Base-by-base conservation (phyloP, 2,113 vertebrate species). In the Brachyistius frenatus region DNA sequence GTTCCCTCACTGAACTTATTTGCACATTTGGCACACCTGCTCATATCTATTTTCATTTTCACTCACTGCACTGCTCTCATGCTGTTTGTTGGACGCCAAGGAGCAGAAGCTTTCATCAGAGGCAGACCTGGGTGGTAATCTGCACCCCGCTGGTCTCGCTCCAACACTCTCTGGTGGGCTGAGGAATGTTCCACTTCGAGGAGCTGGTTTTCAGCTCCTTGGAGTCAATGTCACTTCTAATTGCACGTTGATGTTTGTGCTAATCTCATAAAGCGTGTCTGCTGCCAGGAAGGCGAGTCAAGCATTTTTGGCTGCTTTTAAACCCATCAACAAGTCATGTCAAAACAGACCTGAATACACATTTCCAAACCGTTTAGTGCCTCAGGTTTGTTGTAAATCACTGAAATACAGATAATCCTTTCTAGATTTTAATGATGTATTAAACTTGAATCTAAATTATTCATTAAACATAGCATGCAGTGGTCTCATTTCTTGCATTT, bases 11-110 rank as follows among this genome's bases (percentile, higher is more conserved):
- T 63, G 41, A 82, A 75, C 63, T 73, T 52, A 76, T 89, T 86
- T 89, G 66, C 84, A 83, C 87, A 76, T 74, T 83, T 83, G 88
- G 83, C 89, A 75, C 84, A 92, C 86, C 90, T 88, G 82, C 86
- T 85, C 68, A 2, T 58, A 72, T 81, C 73, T 77, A 11, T 78
- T 85, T 83, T 71, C 65, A 80, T 46, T 44, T 74, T 69, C 2
- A 1, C 58, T 84, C 75, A 7, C 37, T 35, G 35, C 11, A 63
- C 66, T 5, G 70, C 67, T 54, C 82, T 66, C 66, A 41, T 44
- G 75, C 86, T 73, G 88, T 78, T 88, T 64, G 73, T 88, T 84
- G 86, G 82, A 80, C 63, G 39, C 77, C 78, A 65, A 62, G 33
- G 50, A 78, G 89, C 73, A 72, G 81, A 13, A 66, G 52, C 80